Evolutionary conservation across 1,140 invertebrate species (phyloP).

Genomic region (Magallana gigas): DNA sequence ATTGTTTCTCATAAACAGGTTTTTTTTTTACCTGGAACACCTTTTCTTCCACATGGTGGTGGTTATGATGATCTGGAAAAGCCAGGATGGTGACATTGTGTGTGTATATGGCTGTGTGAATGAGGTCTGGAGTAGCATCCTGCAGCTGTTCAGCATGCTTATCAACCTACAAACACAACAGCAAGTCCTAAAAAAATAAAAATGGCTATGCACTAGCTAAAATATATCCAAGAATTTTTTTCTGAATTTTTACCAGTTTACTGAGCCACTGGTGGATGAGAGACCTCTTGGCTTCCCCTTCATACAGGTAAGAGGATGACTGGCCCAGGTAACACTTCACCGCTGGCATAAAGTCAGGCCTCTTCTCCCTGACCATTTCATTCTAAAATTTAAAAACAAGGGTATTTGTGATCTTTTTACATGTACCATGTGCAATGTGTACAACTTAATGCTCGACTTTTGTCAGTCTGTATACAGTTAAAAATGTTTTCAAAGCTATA

Average conservation of each 20-base stretch:
- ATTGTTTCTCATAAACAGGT: not conserved
- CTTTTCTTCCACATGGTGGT: slow-evolving; percentile 53
- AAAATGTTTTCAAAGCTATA: too few species aligned
- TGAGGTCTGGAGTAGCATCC: slow-evolving; percentile 41
- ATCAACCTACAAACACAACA: slow-evolving; percentile 33
- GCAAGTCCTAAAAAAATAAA: too few species aligned
- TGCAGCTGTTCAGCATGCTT: slow-evolving; percentile 42
- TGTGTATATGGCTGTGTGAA: not conserved
- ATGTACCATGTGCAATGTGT: too few species aligned
- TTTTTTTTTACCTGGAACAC: slow-evolving; percentile 39
- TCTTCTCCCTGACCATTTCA: slow-evolving; percentile 31
- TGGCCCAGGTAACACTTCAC: slow-evolving; percentile 44
- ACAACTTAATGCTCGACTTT: too few species aligned
- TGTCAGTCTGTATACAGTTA: too few species aligned
- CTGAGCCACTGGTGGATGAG: slow-evolving; percentile 40
- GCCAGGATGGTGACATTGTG: slow-evolving; percentile 44
- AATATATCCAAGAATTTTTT: too few species aligned
- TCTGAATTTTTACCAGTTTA: slow-evolving; percentile 12
- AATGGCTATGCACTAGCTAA: too few species aligned
- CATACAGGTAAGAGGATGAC: slow-evolving; percentile 40
- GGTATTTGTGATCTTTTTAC: too few species aligned
- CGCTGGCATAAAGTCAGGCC: slow-evolving; percentile 22
- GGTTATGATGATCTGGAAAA: slow-evolving; percentile 45
- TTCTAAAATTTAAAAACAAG: not conserved
- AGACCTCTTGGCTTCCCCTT: slow-evolving; percentile 1